Evolutionary conservation across 64 coral and sea anemone species (phyloP).

Genomic region (Stylophora pistillata): DNA sequence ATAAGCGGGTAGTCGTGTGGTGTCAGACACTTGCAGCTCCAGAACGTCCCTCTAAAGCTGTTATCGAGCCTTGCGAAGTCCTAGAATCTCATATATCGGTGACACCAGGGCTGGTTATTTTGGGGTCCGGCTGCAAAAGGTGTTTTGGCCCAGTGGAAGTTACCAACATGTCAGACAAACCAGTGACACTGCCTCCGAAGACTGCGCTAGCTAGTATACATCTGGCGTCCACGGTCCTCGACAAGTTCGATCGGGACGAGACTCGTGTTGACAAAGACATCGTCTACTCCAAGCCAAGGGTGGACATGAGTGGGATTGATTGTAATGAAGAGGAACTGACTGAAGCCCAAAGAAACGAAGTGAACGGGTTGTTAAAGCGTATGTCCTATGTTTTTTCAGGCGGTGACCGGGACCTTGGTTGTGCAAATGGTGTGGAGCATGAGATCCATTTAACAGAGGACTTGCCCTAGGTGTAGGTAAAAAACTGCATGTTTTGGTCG

Average conservation of each 20-base stretch:
- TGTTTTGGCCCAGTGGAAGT: constrained; percentile 31
- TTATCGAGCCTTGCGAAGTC: not conserved
- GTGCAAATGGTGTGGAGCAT: constrained; percentile 35
- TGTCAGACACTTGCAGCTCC: too few relatives aligned
- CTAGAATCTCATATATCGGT: constrained; percentile 40
- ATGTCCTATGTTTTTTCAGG: constrained; percentile 35
- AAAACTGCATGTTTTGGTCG: too few relatives aligned
- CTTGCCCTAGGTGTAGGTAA: constrained; percentile 41
- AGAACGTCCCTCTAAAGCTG: not conserved
- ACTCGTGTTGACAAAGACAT: not conserved
- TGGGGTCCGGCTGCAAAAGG: constrained; percentile 17
- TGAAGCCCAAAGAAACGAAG: constrained; percentile 41
- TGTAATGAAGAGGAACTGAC: constrained; percentile 42
- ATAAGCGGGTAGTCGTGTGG: constrained; percentile 30
- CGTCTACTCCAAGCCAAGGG: not conserved
- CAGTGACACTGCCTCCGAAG: too few relatives aligned
- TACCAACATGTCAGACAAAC: constrained; percentile 16
- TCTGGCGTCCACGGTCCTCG: not conserved
- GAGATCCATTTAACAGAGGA: constrained; percentile 50
- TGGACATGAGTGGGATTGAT: constrained; percentile 30
- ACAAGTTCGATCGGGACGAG: not conserved
- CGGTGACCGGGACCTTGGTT: constrained; percentile 33
- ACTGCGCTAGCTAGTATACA: too few relatives aligned
- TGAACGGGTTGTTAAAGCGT: constrained; percentile 19
- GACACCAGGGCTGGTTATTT: constrained; percentile 18